Evolutionary conservation across 2,797 vertebrate genomes (phyloP), one percentile per base, ranked within the genome.

Genomic region (Poeciliopsis turneri): DNA sequence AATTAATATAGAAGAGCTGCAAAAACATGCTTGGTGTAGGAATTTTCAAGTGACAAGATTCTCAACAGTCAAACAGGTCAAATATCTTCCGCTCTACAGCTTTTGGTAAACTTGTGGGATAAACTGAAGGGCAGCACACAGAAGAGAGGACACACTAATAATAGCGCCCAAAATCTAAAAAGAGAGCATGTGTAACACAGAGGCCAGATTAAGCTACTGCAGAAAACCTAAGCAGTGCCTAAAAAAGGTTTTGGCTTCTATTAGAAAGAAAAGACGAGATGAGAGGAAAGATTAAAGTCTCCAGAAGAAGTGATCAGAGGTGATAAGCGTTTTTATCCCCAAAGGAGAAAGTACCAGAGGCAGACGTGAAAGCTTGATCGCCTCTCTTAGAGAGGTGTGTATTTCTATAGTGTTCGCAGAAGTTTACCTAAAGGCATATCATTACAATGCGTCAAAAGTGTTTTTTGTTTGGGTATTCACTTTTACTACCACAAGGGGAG

Each of bases 31-130:
- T 41, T 28, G 2, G 11, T 23, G 23, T 36, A 28, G 55, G 33
- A 80, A 64, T 72, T 82, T 78, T 49, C 68, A 59, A 71, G 46
- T 53, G 39, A 30, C 1, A 64, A 36, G 41, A 59, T 49, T n/a
- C 28, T 51, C 0, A 72, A 33, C 5, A 5, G 70, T 49, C 16
- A 64, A 39, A 39, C 36, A 39, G 28, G 15, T 25, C 10, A 53
- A 53, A 53, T 53, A 10, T 25, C 8, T 10, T 23, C 51, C 8
- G 3, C 23, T 10, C 23, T 53, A 3, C 20, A 53, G 7, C 57
- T 28, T 10, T 9, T 59, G 57, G 12, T 59, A 30, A 55, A 61
- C 15, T 2, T 61, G 57, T 61, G 28, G 28, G 28, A 28, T 57
- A 28, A 28, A 13, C 57, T 61, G 57, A 18, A 61, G 28, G 33